Base-by-base conservation (phyloP, 2,113 vertebrate genomes). In the Halcyon senegalensis region DNA sequence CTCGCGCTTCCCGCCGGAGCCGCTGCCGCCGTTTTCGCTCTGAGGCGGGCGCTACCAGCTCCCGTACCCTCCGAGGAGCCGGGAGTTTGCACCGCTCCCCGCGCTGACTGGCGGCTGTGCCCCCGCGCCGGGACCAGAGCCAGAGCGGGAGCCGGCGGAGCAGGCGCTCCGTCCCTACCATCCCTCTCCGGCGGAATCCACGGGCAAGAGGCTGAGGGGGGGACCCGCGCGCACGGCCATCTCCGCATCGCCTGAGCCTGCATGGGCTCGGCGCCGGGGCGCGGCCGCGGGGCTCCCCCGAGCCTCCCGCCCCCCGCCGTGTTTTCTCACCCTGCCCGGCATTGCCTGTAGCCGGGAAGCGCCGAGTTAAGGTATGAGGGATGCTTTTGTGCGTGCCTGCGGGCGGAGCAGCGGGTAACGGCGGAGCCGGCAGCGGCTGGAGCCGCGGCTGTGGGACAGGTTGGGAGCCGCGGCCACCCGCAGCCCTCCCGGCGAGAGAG, bases 381-480 rank as follows among this genome's bases (percentile, higher is more conserved):
- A 79, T 91, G 94, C 88, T 82, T 73, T 69, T 81, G 94, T 94
- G 96, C 82, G 84, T 69, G 68, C 5, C 88, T 46, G 96, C 77
- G 25, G 43, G 35, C 72, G 44, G 64, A 72, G 66, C 66, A 39
- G 94, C 82, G 63, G 59, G 39, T n/a, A 69, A 17, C 95, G 51
- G 41, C 69, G 41, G 55, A 50, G 66, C 37, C 15, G 63, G 62
- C 5, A 53, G 50, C 53, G 4, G 53, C 66, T 33, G 43, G 37
- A 51, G 39, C n/a, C 15, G 90, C 55, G 58, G 8, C 51, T 21
- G 73, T 6, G 35, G 89, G 14, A 93, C 68, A 19, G 81, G 58
- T 33, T 31, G 76, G 90, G 94, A 74, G 66, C 51, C 70, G 82
- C 92, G 58, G 48, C 81, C 50, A 14, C 21, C 68, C 72, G 79